Evolutionary conservation across 2,888 invertebrate species (phyloP).

Genomic region (Ormyrus thymus): DNA sequence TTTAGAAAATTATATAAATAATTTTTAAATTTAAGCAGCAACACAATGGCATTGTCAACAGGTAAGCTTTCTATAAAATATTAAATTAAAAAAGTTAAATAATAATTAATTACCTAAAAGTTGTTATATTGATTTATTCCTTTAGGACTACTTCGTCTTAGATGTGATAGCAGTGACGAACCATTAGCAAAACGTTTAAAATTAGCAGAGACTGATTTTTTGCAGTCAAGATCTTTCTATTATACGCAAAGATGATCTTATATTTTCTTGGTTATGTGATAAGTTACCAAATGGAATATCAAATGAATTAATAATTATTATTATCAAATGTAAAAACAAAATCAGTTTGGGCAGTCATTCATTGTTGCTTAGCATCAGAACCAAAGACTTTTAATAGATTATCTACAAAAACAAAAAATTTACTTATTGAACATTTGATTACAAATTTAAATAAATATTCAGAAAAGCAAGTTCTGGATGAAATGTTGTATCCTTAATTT

Average conservation of each 20-base stretch:
- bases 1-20: not conserved
- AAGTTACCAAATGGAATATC: conserved; percentile 48
- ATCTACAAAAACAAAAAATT: conserved; percentile 59
- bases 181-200: conserved; percentile 77
- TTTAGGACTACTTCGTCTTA: conserved; percentile 33
- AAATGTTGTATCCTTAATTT: conserved; percentile 60
- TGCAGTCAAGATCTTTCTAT: conserved; percentile 76
- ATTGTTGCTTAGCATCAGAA: conserved; percentile 59
- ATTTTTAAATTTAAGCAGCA: not conserved
- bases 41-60: conserved; percentile 57
- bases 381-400: conserved; percentile 55
- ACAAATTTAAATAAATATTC: conserved; percentile 54
- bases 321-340: conserved; percentile 45
- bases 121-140: conserved; percentile 8
- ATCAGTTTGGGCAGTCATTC: conserved; percentile 60
- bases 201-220: conserved; percentile 77
- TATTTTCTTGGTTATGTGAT: conserved; percentile 76
- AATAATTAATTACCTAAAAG: not conserved
- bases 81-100: not conserved
- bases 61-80: conserved; percentile 48
- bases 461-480: conserved; percentile 34
- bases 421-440: conserved; percentile 60
- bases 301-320: conserved; percentile 58
- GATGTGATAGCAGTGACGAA: conserved; percentile 62
- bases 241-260: conserved; percentile 76